Base-by-base conservation (phyloP, 2,797 vertebrate genomes). In the Neoniphon sammara region DNA sequence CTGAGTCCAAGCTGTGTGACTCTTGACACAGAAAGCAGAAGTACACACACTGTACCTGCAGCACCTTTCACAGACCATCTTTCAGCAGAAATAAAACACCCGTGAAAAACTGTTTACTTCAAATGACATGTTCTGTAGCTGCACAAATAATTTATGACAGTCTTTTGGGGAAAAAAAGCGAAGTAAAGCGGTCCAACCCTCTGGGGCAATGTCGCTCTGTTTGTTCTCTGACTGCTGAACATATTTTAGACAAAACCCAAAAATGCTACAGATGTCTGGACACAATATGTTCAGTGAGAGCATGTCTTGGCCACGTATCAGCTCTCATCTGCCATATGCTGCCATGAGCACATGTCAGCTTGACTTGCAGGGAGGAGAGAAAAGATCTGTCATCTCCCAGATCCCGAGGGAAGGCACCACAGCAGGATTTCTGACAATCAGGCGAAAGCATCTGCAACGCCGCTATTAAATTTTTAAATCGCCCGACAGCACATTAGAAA, bases 301-400 rank as follows among this genome's bases (percentile, higher is more conserved):
- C 88, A 88, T 80, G 89, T 86, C 78, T 90, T 93, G 92, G 93
- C 95, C 94, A 83, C 91, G 93, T 91, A 92, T 94, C 94, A 95
- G 93, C 86, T 83, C 93, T 89, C 93, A 94, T 97, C 95, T 95
- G 94, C 96, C 97, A 96, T 96, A 96, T 97, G 96, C 83, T 94
- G 94, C 94, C 91, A 84, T 85, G 84, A 94, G 91, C 92, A 94
- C 87, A 84, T 94, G 95, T 95, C 95, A 93, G 93, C 89, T 91
- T 91, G 89, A 83, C 75, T 89, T 93, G 87, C 86, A 72, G 79
- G 57, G 61, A 39, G 77, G 67, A 70, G 54, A 53, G 77, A 21
- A 72, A 15, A 3, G 77, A 70, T 84, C 87, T 87, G 86, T 83
- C 27, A 64, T 74, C 74, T 71, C 69, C 53, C 30, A 1, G 65